Evolutionary conservation across 1,140 invertebrate genomes (phyloP).

Genomic region (Lithobius niger): DNA sequence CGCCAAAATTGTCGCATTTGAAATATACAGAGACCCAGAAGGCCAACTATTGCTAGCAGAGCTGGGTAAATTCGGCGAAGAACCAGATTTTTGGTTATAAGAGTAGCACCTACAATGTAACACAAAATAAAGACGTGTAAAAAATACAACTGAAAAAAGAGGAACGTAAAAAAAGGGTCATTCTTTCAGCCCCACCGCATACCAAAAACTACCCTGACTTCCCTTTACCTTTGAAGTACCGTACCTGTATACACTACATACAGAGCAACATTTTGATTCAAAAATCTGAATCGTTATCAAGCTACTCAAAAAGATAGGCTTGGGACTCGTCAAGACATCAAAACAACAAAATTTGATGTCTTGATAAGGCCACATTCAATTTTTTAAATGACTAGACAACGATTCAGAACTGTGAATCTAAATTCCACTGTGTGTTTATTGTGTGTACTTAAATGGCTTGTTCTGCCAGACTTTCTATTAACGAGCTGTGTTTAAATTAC

Average conservation of each 20-base stretch:
- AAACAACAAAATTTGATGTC: too few relatives aligned
- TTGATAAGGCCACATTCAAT: too few relatives aligned
- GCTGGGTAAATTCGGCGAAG: slow-evolving; percentile 83
- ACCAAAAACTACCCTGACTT: background rate
- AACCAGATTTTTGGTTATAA: slow-evolving; percentile 59
- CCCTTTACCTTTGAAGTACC: background rate
- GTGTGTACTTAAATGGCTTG: too few relatives aligned
- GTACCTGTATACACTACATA: background rate
- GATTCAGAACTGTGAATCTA: slow-evolving; percentile 18
- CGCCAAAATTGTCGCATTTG: slow-evolving; percentile 84
- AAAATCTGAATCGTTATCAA: slow-evolving; percentile 20
- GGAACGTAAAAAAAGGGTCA: background rate
- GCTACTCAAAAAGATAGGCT: too few relatives aligned
- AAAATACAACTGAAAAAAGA: background rate
- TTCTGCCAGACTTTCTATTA: too few relatives aligned
- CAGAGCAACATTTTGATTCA: slow-evolving; percentile 1
- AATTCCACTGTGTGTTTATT: background rate
- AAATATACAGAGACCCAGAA: slow-evolving; percentile 51
- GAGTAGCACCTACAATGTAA: slow-evolving; percentile 41
- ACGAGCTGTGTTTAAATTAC: too few relatives aligned
- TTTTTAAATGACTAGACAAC: slow-evolving; percentile 12
- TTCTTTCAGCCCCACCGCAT: background rate
- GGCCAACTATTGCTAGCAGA: slow-evolving; percentile 52
- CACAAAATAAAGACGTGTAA: slow-evolving; percentile 4
- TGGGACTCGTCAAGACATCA: too few relatives aligned